These are phyloP conservation scores for Podotricha telesiphe DNA, from an alignment of 2,888 invertebrate species.

Conservation along the genomic window DNA sequence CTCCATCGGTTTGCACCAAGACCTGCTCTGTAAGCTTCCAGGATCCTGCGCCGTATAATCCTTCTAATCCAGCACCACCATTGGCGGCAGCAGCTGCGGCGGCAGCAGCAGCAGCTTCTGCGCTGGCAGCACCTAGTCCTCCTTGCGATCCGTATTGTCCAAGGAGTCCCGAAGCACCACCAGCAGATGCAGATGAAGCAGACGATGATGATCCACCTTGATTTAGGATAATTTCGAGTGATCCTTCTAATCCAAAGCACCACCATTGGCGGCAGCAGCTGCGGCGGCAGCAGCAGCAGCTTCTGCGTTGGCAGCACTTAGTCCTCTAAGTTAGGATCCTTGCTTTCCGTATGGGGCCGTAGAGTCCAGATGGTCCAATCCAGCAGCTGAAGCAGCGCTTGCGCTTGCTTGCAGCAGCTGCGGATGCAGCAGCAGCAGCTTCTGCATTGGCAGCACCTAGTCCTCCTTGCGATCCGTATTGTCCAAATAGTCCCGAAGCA, in stretches of 20 bases:
- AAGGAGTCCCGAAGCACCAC: no score
- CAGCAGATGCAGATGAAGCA: no score
- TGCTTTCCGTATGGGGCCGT: slow-evolving; percentile 6
- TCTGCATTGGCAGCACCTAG: neutral
- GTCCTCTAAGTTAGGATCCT: neutral
- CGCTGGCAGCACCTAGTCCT: no score
- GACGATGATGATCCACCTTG: no score
- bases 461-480: neutral
- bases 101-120: neutral
- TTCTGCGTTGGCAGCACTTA: neutral
- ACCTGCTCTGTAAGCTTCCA: no score
- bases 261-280: neutral
- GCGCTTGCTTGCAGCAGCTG: neutral
- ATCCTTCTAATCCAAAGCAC: neutral
- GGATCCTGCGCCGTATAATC: neutral
- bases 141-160: no score
- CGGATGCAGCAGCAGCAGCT: neutral
- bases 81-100: neutral
- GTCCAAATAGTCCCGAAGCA: neutral
- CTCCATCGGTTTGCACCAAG: neutral
- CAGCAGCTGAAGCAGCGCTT: neutral
- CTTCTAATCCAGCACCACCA: no score
- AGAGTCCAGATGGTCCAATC: neutral
- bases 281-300: neutral
- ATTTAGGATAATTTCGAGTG: no score